Percentiles rank a stretch among this genome's conserved stretches.
phyloP scores from a whole-genome alignment of 2,113 vertebrate species.

The Andinoacara biseriatus region DNA sequence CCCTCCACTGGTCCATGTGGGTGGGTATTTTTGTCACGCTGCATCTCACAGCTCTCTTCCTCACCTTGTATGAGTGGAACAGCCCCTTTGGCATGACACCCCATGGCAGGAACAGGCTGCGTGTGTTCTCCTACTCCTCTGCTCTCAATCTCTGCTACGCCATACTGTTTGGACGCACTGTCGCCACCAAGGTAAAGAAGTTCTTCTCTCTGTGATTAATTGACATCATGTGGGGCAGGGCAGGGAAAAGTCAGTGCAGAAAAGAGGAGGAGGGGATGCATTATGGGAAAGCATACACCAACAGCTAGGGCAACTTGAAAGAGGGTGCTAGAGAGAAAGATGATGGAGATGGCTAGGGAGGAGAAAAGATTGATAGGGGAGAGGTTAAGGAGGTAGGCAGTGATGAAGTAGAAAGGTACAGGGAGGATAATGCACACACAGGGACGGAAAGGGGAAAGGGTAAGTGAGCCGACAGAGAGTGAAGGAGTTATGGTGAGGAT shows the following conservation, averaged over 20 bases:
- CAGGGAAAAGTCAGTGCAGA: constrained; percentile 14
- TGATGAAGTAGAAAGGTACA: constrained; percentile 66
- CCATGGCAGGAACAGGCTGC: constrained; percentile 88
- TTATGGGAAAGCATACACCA: constrained; percentile 21
- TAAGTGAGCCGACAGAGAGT: constrained; percentile 67
- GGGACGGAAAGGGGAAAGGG: constrained; percentile 67
- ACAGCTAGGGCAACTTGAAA: constrained; percentile 2
- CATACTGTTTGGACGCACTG: constrained; percentile 94
- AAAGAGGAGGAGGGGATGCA: background rate
- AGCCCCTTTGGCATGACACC: constrained; percentile 97
- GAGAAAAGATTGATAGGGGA: constrained; percentile 54
- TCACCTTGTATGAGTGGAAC: constrained; percentile 97
- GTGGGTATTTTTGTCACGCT: constrained; percentile 93
- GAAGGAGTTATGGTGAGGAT: constrained; percentile 58
- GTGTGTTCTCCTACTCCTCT: constrained; percentile 96
- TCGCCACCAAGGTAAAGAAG: constrained; percentile 87
- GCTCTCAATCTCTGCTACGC: constrained; percentile 98
- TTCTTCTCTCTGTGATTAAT: constrained; percentile 43
- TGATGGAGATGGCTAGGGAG: constrained; percentile 20
- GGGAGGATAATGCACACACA: constrained; percentile 54
- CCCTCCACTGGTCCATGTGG: constrained; percentile 98
- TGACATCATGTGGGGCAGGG: background rate
- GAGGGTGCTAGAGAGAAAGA: constrained; percentile 10
- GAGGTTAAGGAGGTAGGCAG: constrained; percentile 63
- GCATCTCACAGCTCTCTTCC: constrained; percentile 92